A percentile compares a stretch with the other conserved stretches of the same genome.
Conservation (phyloP, 1,140 invertebrate species). For the Vanessa atalanta region DNA sequence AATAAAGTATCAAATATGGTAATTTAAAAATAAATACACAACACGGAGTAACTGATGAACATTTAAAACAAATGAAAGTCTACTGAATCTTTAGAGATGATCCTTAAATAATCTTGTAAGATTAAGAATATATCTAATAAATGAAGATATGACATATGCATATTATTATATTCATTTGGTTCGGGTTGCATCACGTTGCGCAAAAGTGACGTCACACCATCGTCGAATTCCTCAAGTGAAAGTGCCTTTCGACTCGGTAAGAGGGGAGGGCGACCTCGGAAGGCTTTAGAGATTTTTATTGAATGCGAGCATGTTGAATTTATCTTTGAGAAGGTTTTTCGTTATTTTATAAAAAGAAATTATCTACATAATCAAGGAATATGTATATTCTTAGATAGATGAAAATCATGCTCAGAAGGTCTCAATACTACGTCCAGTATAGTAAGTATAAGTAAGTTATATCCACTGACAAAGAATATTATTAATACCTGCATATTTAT, state of each 20-base stretch:
- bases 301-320: background rate
- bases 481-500: too few relatives aligned
- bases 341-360: background rate
- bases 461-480: too few relatives aligned
- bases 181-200: constrained; percentile 70
- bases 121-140: constrained; percentile 13
- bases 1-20: background rate
- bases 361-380: too few relatives aligned
- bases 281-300: constrained; percentile 28
- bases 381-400: too few relatives aligned
- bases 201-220: constrained; percentile 67
- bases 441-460: too few relatives aligned
- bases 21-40: background rate
- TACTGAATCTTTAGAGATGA: background rate
- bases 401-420: too few relatives aligned
- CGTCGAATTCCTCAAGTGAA: constrained; percentile 72
- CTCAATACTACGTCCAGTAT: too few relatives aligned
- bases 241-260: constrained; percentile 64
- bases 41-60: background rate
- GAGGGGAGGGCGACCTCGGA: constrained; percentile 33
- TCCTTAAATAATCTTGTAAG: background rate
- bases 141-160: constrained; percentile 17
- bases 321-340: background rate
- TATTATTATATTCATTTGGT: constrained; percentile 50
- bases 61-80: background rate